phyloP scores from a whole-genome alignment of 2,888 invertebrate species.

The Bellardia pandia region DNA sequence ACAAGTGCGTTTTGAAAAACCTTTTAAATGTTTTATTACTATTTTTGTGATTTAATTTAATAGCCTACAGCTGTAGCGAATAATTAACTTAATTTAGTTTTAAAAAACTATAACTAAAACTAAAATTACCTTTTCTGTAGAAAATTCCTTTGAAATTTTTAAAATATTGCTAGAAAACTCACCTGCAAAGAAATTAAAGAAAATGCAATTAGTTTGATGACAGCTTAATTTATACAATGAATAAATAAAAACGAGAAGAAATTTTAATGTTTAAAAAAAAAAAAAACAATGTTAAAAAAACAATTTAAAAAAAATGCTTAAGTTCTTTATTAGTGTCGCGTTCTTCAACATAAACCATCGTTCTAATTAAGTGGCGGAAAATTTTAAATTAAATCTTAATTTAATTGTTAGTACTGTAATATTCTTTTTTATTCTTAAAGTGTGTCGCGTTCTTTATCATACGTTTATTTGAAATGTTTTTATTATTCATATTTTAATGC shows the following conservation, averaged over 20 bases:
- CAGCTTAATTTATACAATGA: not conserved
- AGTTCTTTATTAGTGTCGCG: too few relatives aligned
- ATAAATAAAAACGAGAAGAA: not conserved
- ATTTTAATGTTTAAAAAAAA: too few relatives aligned
- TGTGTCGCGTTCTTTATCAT: too few relatives aligned
- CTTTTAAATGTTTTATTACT: not conserved
- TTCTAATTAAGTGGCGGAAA: too few relatives aligned
- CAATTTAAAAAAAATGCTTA: too few relatives aligned
- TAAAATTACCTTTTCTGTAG: conserved; percentile 7
- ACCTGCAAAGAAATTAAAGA: conserved; percentile 33
- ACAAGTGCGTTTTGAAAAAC: conserved; percentile 53
- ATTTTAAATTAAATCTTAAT: too few relatives aligned
- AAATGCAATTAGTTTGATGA: not conserved
- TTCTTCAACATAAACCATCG: too few relatives aligned
- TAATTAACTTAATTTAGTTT: conserved; percentile 4
- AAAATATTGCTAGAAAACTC: conserved; percentile 1
- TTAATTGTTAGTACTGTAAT: too few relatives aligned
- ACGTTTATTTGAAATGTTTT: too few relatives aligned
- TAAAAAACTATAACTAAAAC: not conserved
- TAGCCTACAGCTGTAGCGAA: conserved; percentile 53
- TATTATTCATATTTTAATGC: too few relatives aligned
- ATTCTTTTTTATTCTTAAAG: too few relatives aligned
- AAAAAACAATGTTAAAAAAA: too few relatives aligned
- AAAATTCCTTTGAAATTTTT: not conserved
- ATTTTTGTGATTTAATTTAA: conserved; percentile 1